A percentile compares a stretch with the other conserved stretches of the same genome.
Evolutionary conservation across 1,140 invertebrate species (phyloP).

Genomic region (Caenorhabditis latens): DNA sequence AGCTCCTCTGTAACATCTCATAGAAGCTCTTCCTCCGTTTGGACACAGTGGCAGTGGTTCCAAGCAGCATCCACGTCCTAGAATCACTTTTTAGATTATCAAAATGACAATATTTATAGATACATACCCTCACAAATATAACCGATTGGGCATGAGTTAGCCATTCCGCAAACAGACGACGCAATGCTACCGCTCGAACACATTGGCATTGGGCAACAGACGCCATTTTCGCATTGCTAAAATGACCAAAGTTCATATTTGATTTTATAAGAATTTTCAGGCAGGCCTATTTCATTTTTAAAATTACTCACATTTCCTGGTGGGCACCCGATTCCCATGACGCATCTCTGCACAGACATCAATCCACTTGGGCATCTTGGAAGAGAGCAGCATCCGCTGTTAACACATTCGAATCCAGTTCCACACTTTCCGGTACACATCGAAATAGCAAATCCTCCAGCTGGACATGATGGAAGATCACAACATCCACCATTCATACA

Average conservation of each 20-base stretch:
- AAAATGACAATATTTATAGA: neutral
- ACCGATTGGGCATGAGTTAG: slow-evolving; percentile 71
- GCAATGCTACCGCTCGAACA: slow-evolving; percentile 70
- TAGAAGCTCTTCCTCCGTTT: slow-evolving; percentile 70
- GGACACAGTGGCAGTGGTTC: slow-evolving; percentile 73
- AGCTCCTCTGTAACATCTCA: slow-evolving; percentile 68
- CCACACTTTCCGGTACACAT: slow-evolving; percentile 54
- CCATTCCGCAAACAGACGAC: slow-evolving; percentile 70
- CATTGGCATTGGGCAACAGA: slow-evolving; percentile 72
- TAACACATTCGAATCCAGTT: slow-evolving; percentile 63
- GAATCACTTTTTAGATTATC: neutral
- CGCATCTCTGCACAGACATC: slow-evolving; percentile 62
- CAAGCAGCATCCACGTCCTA: slow-evolving; percentile 71
- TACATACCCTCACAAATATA: slow-evolving; percentile 70
- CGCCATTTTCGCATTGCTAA: slow-evolving; percentile 71
- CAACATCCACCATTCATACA: slow-evolving; percentile 71
- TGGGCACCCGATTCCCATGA: slow-evolving; percentile 65
- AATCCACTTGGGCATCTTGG: slow-evolving; percentile 64
- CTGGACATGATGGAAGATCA: slow-evolving; percentile 67
- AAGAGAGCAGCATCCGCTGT: slow-evolving; percentile 65
- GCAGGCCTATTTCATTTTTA: too few relatives aligned
- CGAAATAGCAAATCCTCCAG: slow-evolving; percentile 63
- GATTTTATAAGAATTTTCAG: neutral
- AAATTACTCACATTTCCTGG: slow-evolving; percentile 58
- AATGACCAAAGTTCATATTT: slow-evolving; percentile 27